Conservation (phyloP, 2,797 vertebrate genomes). For the Crocidura indochinensis region DNA sequence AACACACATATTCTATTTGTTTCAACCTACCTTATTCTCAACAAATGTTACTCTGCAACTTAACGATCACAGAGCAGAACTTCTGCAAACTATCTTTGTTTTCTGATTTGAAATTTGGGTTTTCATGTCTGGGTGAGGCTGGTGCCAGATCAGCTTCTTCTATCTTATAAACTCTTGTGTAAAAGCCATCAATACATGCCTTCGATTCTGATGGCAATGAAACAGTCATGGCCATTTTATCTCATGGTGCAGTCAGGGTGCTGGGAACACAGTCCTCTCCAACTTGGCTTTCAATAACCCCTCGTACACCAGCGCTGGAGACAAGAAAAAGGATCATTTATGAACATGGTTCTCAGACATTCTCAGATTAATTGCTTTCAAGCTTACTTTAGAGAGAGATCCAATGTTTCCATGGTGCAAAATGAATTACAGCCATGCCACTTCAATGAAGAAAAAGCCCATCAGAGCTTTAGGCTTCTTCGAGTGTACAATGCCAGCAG, state of each 20-base stretch:
- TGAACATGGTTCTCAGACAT: slow-evolving; percentile 83
- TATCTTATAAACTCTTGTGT: slow-evolving; percentile 86
- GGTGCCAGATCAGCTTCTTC: slow-evolving; percentile 81
- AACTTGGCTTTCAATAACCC: slow-evolving; percentile 78
- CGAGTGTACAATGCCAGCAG: neutral
- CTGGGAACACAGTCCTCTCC: slow-evolving; percentile 71
- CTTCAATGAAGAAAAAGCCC: no score
- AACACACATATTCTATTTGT: neutral
- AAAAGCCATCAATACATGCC: neutral
- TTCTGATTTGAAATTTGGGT: slow-evolving; percentile 56
- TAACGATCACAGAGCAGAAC: slow-evolving; percentile 43
- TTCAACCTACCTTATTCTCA: neutral
- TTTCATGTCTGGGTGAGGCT: slow-evolving; percentile 78
- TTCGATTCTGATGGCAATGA: slow-evolving; percentile 83
- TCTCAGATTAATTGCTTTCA: slow-evolving; percentile 86
- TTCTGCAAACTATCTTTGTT: neutral
- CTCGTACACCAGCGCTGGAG: slow-evolving; percentile 78
- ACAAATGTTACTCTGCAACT: neutral
- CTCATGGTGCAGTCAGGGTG: slow-evolving; percentile 77
- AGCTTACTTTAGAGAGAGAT: slow-evolving; percentile 81
- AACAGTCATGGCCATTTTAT: slow-evolving; percentile 82
- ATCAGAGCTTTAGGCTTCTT: no score
- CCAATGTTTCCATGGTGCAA: slow-evolving; percentile 78
- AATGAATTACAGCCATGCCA: no score
- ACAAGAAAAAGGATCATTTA: slow-evolving; percentile 87